A percentile compares a stretch with the other conserved stretches of the same genome.
Conservation (phyloP, 2,797 vertebrate genomes). For the Atherinosoma microstoma region DNA sequence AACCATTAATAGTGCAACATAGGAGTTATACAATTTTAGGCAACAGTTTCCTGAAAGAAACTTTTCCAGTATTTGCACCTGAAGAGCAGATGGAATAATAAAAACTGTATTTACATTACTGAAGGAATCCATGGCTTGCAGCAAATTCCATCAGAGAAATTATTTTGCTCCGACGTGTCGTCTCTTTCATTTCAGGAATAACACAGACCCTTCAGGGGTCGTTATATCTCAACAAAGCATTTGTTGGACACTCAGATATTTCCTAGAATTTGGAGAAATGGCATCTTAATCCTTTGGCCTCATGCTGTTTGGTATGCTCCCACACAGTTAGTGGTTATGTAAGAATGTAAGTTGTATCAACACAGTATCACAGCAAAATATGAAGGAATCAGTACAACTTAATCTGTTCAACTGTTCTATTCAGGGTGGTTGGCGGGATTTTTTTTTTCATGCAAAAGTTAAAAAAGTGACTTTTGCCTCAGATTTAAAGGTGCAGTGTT, state of each 20-base stretch:
- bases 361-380: too few relatives aligned
- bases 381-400: too few relatives aligned
- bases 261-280: background rate
- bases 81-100: background rate
- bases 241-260: background rate
- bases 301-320: too few relatives aligned
- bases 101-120: background rate
- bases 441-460: too few relatives aligned
- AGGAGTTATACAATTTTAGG: background rate
- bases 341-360: background rate
- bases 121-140: background rate
- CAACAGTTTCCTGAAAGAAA: background rate
- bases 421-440: too few relatives aligned
- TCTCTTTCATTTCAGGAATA: background rate
- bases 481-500: too few relatives aligned
- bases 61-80: background rate
- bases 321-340: background rate
- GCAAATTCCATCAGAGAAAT: background rate
- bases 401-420: too few relatives aligned
- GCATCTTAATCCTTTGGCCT: background rate
- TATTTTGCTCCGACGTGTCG: background rate
- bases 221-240: background rate
- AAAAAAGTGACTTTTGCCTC: too few relatives aligned
- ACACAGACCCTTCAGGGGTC: background rate
- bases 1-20: background rate